Evolutionary conservation across 2,888 invertebrate genomes (phyloP), one percentile per base, ranked within the genome.

Genomic region (Automeris io): DNA sequence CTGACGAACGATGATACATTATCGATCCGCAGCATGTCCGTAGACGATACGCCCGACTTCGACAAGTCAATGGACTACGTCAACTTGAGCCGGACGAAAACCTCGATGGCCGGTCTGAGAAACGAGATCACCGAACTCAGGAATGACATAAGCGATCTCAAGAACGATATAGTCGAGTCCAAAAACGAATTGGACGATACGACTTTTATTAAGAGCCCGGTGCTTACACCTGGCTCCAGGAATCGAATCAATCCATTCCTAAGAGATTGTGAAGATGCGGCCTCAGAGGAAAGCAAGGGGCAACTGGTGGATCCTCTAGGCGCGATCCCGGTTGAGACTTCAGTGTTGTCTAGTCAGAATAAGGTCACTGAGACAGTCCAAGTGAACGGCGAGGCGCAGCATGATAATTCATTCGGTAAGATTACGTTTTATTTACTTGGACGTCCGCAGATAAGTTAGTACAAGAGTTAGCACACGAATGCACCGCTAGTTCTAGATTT

Each of bases 1-100:
- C 88, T 97, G 39, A 94, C 95, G 18, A 96, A 95, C 65, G 97
- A 97, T 74, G 97, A 97, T 76, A 95, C 95, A 0, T 88, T 94
- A 37, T 96, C 96, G 23, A 89, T 96, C 60, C 91, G 94, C 51
- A 96, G 96, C 64, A 95, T 95, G 87, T 95, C 94, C 58, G 94
- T 94, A 25, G 96, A 96, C 74, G 96, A 96, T 54, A 95, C 95
- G 6, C 94, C 95, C 3, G 95, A 93, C 62, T 78, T 90, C 49
- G 92, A 92, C 68, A 85, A 80, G 50, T 67, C 75, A 1, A 66
- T 79, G 60, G 80, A 85, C 39, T 86, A 82, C 57, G 70, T 78
- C 0, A 77, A 85, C 42, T 62, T 85, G 24, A 75, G 62, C 24
- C 70, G 81, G 43, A 82, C 86, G 18, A 85, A 82, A 47, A 74